Conservation (phyloP, 2,113 vertebrate genomes). For the Atherinomorus stipes region DNA sequence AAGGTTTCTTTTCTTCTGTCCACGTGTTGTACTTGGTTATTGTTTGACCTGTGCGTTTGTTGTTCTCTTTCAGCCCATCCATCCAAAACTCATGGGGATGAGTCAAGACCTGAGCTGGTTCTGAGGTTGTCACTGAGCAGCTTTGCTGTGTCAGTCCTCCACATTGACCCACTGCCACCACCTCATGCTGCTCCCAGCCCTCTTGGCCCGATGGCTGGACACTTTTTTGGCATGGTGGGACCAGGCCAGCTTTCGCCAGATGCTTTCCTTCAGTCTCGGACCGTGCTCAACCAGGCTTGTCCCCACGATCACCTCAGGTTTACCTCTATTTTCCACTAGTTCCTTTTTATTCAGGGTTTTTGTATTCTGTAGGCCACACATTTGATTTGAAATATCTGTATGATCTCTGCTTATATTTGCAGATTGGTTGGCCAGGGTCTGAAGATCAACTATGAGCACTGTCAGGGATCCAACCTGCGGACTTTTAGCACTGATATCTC, state of each 20-base stretch:
- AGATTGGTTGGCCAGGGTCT: slow-evolving; percentile 92
- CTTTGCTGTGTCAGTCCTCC: slow-evolving; percentile 92
- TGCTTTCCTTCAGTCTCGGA: slow-evolving; percentile 88
- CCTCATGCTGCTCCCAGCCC: slow-evolving; percentile 89
- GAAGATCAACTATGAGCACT: slow-evolving; percentile 92
- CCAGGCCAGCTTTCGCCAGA: slow-evolving; percentile 82
- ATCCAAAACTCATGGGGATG: slow-evolving; percentile 91
- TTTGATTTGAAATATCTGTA: not conserved
- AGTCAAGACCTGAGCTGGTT: slow-evolving; percentile 94
- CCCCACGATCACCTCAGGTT: slow-evolving; percentile 97
- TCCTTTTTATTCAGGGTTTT: not conserved
- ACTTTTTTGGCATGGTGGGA: slow-evolving; percentile 91
- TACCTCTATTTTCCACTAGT: slow-evolving; percentile 1
- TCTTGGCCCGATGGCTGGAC: slow-evolving; percentile 88
- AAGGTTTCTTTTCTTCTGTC: not conserved
- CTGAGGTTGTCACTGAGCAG: slow-evolving; percentile 88
- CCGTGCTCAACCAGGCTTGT: slow-evolving; percentile 92
- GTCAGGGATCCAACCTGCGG: slow-evolving; percentile 87
- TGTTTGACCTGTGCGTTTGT: not conserved
- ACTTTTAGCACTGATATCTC: slow-evolving; percentile 90
- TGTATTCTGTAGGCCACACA: not conserved
- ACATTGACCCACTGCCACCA: slow-evolving; percentile 95
- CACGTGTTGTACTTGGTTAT: not conserved
- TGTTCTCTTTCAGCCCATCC: slow-evolving; percentile 87
- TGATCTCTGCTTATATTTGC: slow-evolving; percentile 36